These are phyloP conservation scores for Chymomyza procnemis DNA, from an alignment of 2,888 invertebrate genomes.

Conservation along the genomic window DNA sequence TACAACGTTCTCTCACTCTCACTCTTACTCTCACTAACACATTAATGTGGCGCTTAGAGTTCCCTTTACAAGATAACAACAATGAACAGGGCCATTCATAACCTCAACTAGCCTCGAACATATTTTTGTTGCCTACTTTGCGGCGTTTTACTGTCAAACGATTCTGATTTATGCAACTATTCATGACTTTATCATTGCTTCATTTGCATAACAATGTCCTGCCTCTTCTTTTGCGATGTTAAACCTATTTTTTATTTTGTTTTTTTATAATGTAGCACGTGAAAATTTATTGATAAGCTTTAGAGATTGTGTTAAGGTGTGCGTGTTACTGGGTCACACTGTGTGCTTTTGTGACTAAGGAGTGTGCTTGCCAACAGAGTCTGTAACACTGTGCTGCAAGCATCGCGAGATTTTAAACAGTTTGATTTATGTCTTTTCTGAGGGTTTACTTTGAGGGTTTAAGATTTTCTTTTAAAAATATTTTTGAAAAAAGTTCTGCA, in stretches of 20 bases:
- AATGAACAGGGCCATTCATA: neutral
- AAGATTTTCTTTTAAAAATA: no score
- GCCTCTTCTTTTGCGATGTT: slow-evolving; percentile 9
- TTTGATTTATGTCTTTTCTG: neutral
- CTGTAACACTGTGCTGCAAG: neutral
- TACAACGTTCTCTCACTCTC: no score
- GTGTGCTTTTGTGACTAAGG: slow-evolving; percentile 42
- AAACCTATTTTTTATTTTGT: slow-evolving; percentile 3
- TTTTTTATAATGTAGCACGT: slow-evolving; percentile 21
- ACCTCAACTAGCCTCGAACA: neutral
- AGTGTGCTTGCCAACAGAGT: neutral
- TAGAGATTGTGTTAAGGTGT: neutral
- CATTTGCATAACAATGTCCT: slow-evolving; percentile 54
- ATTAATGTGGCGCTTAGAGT: neutral
- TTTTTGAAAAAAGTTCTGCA: no score
- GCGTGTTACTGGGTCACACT: slow-evolving; percentile 24
- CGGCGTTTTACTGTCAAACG: slow-evolving; percentile 3
- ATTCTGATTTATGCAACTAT: slow-evolving; percentile 51
- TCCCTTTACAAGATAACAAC: neutral
- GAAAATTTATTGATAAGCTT: slow-evolving; percentile 65
- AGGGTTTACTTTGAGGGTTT: no score
- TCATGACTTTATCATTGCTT: slow-evolving; percentile 52
- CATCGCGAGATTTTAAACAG: neutral
- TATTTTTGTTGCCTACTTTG: slow-evolving; percentile 13
- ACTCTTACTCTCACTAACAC: neutral